A percentile compares a stretch with the other conserved stretches of the same genome.
These are phyloP conservation scores for Xylota segnis DNA, from an alignment of 2,888 invertebrate species.

Conservation along the genomic window DNA sequence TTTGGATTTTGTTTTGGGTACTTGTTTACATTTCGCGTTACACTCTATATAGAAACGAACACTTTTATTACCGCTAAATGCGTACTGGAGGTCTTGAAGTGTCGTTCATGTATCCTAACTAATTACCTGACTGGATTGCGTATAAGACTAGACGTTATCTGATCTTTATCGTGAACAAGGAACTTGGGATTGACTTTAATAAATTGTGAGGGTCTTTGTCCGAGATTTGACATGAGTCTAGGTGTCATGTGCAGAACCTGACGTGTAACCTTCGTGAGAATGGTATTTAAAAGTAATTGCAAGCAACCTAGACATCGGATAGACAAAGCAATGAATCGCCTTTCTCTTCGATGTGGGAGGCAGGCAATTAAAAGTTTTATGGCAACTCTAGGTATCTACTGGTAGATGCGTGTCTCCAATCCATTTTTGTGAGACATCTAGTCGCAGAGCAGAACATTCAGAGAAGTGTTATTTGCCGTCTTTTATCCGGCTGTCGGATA, in stretches of 20 bases:
- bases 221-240: background rate
- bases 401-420: no score
- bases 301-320: background rate
- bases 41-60: slow-evolving; percentile 23
- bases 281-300: background rate
- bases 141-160: slow-evolving; percentile 12
- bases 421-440: no score
- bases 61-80: background rate
- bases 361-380: background rate
- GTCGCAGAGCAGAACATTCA: no score
- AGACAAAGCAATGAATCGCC: background rate
- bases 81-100: slow-evolving; percentile 26
- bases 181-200: slow-evolving; percentile 25
- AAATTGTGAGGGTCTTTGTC: slow-evolving; percentile 1
- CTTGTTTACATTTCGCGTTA: slow-evolving; percentile 57
- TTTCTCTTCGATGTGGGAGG: background rate
- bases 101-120: slow-evolving; percentile 3
- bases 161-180: slow-evolving; percentile 34
- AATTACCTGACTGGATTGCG: slow-evolving; percentile 5
- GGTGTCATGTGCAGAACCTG: slow-evolving; percentile 20
- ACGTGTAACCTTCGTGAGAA: slow-evolving; percentile 1
- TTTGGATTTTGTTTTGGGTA: slow-evolving; percentile 12
- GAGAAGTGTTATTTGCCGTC: no score
- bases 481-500: no score
- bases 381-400: no score